Percentiles rank a stretch among this genome's conserved stretches.
Evolutionary conservation across 2,888 invertebrate species (phyloP).

Genomic region (Pocota personata): DNA sequence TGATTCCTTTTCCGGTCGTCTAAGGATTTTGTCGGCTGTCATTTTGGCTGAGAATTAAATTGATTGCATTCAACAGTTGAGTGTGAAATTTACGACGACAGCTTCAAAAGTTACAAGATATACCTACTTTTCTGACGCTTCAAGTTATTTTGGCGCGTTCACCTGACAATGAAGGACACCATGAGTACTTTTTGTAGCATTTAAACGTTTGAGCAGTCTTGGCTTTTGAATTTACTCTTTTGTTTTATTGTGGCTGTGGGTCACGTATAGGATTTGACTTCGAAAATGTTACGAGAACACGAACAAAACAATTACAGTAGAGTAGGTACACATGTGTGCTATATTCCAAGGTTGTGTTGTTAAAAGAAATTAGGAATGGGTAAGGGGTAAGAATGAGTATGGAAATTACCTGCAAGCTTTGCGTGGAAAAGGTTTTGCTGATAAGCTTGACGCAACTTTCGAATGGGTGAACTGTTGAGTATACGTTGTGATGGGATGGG

Average conservation of each 20-base stretch:
- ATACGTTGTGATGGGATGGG: not conserved
- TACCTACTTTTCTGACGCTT: not conserved
- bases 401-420: not conserved
- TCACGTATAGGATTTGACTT: not conserved
- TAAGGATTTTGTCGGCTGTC: not conserved
- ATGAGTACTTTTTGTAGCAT: not conserved
- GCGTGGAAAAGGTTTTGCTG: not conserved
- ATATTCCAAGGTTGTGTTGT: not conserved
- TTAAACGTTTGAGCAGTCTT: not conserved
- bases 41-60: not conserved
- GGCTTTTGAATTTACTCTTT: not conserved
- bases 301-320: not conserved
- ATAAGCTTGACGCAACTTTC: not conserved
- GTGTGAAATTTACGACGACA: slow-evolving; percentile 26
- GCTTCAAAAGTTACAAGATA: not conserved
- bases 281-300: not conserved
- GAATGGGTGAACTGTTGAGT: too few relatives aligned
- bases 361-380: not conserved
- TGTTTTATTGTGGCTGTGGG: not conserved
- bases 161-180: not conserved
- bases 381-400: too few relatives aligned
- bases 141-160: not conserved
- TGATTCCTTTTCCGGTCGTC: not conserved
- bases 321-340: not conserved
- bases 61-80: slow-evolving; percentile 26